phyloP scores from a whole-genome alignment of 1,140 invertebrate genomes.

The Armadillidium nasatum region DNA sequence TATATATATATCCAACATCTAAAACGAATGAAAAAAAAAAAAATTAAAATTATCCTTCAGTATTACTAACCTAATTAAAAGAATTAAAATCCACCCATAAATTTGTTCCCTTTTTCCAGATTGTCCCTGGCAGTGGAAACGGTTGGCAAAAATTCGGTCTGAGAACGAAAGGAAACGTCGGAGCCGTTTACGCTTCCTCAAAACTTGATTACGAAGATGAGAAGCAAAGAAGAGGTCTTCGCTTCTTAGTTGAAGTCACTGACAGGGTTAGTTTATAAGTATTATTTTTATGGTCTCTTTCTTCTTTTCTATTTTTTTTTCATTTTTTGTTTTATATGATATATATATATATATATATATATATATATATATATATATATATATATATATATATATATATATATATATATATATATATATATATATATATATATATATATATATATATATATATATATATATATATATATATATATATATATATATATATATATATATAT shows the following conservation, averaged over 20 bases:
- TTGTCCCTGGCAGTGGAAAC: background rate
- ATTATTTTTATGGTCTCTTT: background rate
- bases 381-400: conserved; percentile 4
- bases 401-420: conserved; percentile 9
- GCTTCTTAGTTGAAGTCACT: background rate
- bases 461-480: no score
- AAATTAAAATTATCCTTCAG: no score
- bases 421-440: conserved; percentile 8
- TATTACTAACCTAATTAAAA: no score
- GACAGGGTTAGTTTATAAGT: background rate
- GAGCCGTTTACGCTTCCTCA: background rate
- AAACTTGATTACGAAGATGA: background rate
- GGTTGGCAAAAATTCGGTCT: background rate
- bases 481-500: no score
- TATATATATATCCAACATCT: no score
- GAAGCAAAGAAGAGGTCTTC: background rate
- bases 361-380: conserved; percentile 5
- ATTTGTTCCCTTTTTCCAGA: background rate
- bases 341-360: conserved; percentile 9
- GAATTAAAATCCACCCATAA: no score
- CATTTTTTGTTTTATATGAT: background rate
- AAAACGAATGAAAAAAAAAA: no score
- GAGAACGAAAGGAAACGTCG: background rate
- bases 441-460: background rate
- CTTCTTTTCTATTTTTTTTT: background rate